Base-by-base conservation (phyloP, 1,140 invertebrate genomes). In the Papilio polytes region DNA sequence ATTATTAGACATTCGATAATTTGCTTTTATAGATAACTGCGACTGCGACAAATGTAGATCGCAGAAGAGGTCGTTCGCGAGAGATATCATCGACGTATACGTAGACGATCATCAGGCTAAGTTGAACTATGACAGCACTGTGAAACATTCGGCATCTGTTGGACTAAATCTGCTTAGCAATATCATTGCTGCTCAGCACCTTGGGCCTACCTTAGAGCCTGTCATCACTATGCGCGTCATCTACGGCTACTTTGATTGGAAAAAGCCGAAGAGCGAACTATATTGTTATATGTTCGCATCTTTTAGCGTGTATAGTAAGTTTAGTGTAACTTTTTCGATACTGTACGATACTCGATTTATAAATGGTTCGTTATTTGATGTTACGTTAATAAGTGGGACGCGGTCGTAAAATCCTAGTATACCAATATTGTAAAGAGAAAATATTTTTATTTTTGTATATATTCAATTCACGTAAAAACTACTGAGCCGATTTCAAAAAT, bases 61-160 rank as follows among this genome's bases (percentile, higher is more conserved):
- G 36, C 26, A 44, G 20, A 31, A 78, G 36, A 63, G 31, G 18
- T 9, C 26, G 18, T 59, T 78, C 53, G 26, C 41, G 3, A 76
- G 74, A 51, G 20, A 76, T 31, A 76, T 76, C 18, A 76, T 76
- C 44, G 76, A 78, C 70, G 88, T 87, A 74, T 88, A 78, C 36
- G 51, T 78, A 6, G 76, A 78, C 53, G 51, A 56, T 22, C 51
- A 78, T 13, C 56, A 78, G 18, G 76, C 76, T 1, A 78, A n/a
- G 2, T 82, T 96, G 70, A 96, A 94, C 87, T 78, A 95, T 95
- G 13, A 92, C 92, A 31, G 86, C 85, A 12, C 94, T 9, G 51
- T 96, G 0, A 96, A 95, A 20, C 97, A 97, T 90, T 94, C 96
- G 2, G 92, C 96, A 18, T 96, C 96, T 0, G 95, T 96, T 7